Base-by-base conservation (phyloP, 2,797 vertebrate genomes). In the Phrynocephalus forsythii region DNA sequence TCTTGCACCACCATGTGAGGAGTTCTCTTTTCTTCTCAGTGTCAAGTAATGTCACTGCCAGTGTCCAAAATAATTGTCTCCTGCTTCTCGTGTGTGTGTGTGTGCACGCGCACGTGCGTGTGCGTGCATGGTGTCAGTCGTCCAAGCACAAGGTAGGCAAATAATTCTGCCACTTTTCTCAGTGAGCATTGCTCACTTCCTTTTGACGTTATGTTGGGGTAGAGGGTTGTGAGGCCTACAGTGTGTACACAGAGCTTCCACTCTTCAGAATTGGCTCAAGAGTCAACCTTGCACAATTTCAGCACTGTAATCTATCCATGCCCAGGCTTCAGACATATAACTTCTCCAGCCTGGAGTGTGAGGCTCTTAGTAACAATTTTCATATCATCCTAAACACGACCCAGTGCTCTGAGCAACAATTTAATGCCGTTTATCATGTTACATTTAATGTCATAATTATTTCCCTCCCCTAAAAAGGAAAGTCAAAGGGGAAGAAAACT, bases 361-460 rank as follows among this genome's bases (percentile, higher is more conserved):
- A 91, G 86, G 68, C 72, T 93, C 80, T 83, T 90, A 91, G 38
- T 88, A 93, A 93, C 69, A 94, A 92, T 94, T 93, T 95, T 93
- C 90, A 86, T 87, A 48, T 72, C 84, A 79, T 79, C 88, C 88
- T 91, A 87, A 87, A 28, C 92, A 83, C 87, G 82, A 91, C 73
- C 73, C 75, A 90, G 76, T 72, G 75, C 72, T 90, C 69, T 44
- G 89, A 81, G 79, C 92, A 90, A 86, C 88, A 92, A 94, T 88
- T 94, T 91, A 91, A 93, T 94, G 92, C 88, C 88, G 87, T 94
- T 95, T 92, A 87, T 84, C 90, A 73, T n/a, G 71, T 90, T 93
- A 71, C 81, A 90, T 95, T 94, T 93, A 93, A 76, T 92, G 63
- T 91, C 86, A 93, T 85, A 91, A 77, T 87, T 93, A 68, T 84